Conservation (phyloP, 2,113 vertebrate species). For the Ammospiza nelsoni region DNA sequence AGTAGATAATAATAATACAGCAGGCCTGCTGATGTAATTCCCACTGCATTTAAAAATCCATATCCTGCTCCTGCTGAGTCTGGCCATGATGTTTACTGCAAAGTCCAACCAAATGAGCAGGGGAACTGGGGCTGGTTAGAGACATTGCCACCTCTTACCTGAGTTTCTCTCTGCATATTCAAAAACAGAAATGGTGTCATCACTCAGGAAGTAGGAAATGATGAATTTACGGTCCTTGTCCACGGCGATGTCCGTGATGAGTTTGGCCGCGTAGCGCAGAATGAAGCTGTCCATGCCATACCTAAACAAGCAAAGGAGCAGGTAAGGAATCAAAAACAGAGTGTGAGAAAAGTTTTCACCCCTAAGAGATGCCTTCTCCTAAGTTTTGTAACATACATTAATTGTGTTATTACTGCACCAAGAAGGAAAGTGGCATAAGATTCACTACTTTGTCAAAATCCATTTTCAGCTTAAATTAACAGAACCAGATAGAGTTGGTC, state of each 20-base stretch:
- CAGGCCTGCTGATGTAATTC: neutral
- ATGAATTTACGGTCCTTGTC: constrained; percentile 81
- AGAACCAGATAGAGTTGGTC: neutral
- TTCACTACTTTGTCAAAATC: neutral
- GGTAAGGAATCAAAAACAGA: neutral
- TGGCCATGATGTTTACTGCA: neutral
- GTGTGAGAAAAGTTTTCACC: neutral
- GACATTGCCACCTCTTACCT: constrained; percentile 73
- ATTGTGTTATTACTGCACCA: neutral
- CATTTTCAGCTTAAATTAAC: constrained; percentile 24
- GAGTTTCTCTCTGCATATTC: constrained; percentile 82
- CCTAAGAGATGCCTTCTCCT: neutral
- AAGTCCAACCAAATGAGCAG: neutral
- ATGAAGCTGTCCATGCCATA: constrained; percentile 80
- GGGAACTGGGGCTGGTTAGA: neutral
- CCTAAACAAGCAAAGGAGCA: constrained; percentile 62
- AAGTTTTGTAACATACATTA: neutral
- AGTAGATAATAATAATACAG: neutral
- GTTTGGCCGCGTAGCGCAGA: constrained; percentile 82
- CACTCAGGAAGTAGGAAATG: constrained; percentile 85
- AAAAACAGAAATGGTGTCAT: constrained; percentile 87
- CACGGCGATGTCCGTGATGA: constrained; percentile 70
- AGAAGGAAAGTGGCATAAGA: neutral
- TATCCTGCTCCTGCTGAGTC: neutral
- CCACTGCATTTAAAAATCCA: neutral